phyloP scores from a whole-genome alignment of 1,140 invertebrate species.

The Bemisia tabaci region DNA sequence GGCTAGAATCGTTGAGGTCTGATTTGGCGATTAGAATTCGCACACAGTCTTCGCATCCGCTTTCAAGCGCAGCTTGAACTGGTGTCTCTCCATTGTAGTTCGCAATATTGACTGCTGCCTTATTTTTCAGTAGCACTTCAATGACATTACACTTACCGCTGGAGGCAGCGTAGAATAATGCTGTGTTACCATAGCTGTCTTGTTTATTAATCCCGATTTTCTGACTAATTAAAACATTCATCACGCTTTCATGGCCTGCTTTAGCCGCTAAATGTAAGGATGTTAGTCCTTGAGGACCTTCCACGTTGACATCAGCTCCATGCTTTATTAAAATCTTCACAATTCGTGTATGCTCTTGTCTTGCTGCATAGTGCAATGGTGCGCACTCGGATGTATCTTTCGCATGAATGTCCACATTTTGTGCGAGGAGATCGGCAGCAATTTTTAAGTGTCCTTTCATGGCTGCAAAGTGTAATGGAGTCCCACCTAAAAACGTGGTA shows the following conservation, averaged over 20 bases:
- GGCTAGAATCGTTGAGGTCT: too few species aligned
- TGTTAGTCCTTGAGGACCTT: constrained; percentile 46
- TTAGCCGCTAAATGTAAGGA: not conserved
- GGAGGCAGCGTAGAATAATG: constrained; percentile 54
- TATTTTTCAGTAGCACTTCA: not conserved
- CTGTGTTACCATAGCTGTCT: constrained; percentile 72
- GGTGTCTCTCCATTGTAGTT: constrained; percentile 30
- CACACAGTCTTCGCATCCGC: constrained; percentile 26
- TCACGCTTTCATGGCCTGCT: not conserved
- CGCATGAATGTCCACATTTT: not conserved
- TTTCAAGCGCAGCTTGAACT: constrained; percentile 29
- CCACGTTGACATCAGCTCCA: constrained; percentile 22
- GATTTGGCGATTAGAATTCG: too few species aligned
- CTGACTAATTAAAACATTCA: constrained; percentile 30
- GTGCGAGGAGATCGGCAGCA: not conserved
- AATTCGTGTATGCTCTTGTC: not conserved
- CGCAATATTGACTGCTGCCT: too few species aligned
- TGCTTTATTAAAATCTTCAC: not conserved
- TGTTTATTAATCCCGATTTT: constrained; percentile 64
- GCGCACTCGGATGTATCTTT: not conserved
- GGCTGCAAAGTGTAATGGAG: not conserved
- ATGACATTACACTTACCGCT: not conserved
- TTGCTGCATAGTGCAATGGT: not conserved
- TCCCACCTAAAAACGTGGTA: not conserved
- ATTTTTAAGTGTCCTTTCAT: not conserved